These are phyloP conservation scores for Brachionus koreanus DNA, from an alignment of 1,140 invertebrate species.

Conservation along the genomic window DNA sequence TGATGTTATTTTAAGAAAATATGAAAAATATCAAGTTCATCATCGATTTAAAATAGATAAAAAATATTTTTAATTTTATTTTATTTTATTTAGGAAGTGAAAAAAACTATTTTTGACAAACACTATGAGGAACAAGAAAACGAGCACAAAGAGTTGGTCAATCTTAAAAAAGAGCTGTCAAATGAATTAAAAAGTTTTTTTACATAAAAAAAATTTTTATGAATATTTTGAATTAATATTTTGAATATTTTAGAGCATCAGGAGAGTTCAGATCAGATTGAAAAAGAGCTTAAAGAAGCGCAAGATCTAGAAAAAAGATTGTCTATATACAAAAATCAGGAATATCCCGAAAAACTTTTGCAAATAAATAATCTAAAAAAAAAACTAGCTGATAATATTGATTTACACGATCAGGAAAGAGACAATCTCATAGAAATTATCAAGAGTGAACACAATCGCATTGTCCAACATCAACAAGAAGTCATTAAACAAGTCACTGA, in stretches of 20 bases:
- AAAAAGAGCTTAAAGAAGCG: conserved; percentile 9
- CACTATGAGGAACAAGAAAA: conserved; percentile 21
- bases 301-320: neutral
- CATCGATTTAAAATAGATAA: neutral
- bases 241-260: neutral
- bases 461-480: neutral
- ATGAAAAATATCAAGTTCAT: conserved; percentile 38
- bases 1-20: conserved; percentile 37
- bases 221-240: neutral
- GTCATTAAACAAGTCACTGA: neutral
- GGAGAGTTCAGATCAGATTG: neutral
- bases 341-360: conserved; percentile 30
- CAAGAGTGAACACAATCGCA: conserved; percentile 25
- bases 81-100: conserved; percentile 11
- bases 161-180: conserved; percentile 11
- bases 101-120: conserved; percentile 35
- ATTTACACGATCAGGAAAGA: conserved; percentile 5
- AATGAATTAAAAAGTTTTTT: conserved; percentile 20
- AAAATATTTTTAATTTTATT: no score
- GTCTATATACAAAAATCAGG: conserved; percentile 41
- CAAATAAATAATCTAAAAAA: conserved; percentile 39
- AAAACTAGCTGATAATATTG: conserved; percentile 4
- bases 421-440: conserved; percentile 24
- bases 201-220: no score
- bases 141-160: neutral